phyloP scores from a whole-genome alignment of 2,888 invertebrate genomes.

The Romanomermis culicivorax region DNA sequence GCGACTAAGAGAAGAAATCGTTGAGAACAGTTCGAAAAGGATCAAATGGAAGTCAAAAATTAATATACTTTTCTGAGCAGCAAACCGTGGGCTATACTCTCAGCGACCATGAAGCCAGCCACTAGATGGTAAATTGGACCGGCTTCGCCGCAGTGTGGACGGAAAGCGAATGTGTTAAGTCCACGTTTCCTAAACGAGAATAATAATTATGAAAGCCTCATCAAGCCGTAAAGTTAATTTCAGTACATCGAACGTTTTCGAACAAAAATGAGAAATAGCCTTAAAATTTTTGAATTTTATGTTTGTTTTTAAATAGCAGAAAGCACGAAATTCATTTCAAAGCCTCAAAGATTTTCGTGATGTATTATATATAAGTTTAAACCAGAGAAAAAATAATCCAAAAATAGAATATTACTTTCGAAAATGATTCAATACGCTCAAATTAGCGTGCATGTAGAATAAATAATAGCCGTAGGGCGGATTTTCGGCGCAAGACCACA shows the following conservation, averaged over 20 bases:
- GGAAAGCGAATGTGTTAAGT: conserved; percentile 70
- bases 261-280: too few species aligned
- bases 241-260: too few species aligned
- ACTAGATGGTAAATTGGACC: conserved; percentile 92
- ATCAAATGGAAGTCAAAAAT: too few species aligned
- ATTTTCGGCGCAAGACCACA: conserved; percentile 75
- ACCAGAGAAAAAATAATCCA: conserved; percentile 25
- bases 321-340: too few species aligned
- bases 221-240: too few species aligned
- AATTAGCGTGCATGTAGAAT: conserved; percentile 94
- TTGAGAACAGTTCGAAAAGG: too few species aligned
- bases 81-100: conserved; percentile 93
- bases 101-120: conserved; percentile 83
- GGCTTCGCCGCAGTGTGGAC: conserved; percentile 96
- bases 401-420: conserved; percentile 41
- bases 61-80: conserved; percentile 67
- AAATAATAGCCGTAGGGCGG: conserved; percentile 95
- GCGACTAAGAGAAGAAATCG: conserved; percentile 46
- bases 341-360: too few species aligned
- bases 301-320: too few species aligned
- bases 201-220: too few species aligned
- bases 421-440: conserved; percentile 80
- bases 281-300: too few species aligned
- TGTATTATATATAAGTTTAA: too few species aligned
- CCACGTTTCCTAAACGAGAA: conserved; percentile 52